Evolutionary conservation across 2,113 vertebrate genomes (phyloP).

Genomic region (Capreolus pygargus): DNA sequence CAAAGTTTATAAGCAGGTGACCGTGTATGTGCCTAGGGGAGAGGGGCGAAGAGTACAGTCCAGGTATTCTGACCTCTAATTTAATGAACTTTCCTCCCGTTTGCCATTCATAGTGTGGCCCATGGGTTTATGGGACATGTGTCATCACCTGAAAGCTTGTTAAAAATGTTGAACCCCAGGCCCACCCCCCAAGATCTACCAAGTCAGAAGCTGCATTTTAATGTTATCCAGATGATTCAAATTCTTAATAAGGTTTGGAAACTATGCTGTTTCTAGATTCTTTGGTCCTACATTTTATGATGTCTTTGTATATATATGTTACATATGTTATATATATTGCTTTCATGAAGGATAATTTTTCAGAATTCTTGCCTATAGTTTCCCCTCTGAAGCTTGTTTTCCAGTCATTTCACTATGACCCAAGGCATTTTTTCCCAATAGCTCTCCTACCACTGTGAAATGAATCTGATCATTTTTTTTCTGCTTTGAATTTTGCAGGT

Average conservation of each 20-base stretch:
- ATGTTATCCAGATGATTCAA: background rate
- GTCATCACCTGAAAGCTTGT: background rate
- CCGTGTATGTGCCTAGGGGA: background rate
- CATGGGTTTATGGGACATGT: background rate
- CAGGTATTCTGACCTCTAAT: background rate
- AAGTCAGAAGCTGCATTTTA: background rate
- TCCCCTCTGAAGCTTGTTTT: conserved; percentile 12
- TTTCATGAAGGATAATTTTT: background rate
- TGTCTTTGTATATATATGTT: background rate
- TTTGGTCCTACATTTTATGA: background rate
- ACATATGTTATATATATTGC: background rate
- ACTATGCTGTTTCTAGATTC: background rate
- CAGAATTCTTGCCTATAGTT: background rate
- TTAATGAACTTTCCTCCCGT: background rate
- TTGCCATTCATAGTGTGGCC: background rate
- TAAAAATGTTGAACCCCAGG: background rate
- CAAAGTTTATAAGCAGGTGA: background rate
- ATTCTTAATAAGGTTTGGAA: background rate
- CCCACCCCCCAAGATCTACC: fast-evolving
- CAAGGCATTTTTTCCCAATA: background rate
- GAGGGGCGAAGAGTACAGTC: no score
- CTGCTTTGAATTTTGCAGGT: conserved; percentile 1
- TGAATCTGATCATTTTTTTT: background rate
- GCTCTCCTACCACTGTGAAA: background rate
- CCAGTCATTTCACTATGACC: background rate